Evolutionary conservation across 1,140 invertebrate genomes (phyloP).

Genomic region (Mya arenaria): DNA sequence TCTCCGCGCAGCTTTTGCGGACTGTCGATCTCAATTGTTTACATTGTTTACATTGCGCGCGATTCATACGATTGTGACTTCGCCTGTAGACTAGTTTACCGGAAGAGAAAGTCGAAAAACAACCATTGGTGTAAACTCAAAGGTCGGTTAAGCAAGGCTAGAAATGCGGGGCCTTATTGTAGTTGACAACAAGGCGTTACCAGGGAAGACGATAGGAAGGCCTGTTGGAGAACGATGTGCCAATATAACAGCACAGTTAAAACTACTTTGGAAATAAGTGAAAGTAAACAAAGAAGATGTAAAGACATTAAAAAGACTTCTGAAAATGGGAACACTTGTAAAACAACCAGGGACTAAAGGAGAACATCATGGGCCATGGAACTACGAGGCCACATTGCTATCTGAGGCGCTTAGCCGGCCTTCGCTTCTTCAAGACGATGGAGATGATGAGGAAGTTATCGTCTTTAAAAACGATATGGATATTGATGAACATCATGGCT

Average conservation of each 20-base stretch:
- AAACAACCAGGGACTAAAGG: constrained; percentile 19
- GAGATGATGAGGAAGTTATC: not conserved
- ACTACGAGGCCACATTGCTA: constrained; percentile 1
- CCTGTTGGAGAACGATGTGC: too few species aligned
- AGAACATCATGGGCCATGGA: not conserved
- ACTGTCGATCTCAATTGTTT: constrained; percentile 13
- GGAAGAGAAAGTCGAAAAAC: constrained; percentile 19
- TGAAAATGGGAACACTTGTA: not conserved
- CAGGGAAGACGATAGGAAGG: too few species aligned
- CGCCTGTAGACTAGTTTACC: constrained; percentile 1
- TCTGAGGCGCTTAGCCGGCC: not conserved
- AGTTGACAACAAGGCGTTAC: not conserved
- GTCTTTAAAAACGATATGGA: not conserved
- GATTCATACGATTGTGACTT: not conserved
- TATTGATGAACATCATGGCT: not conserved
- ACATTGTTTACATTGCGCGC: constrained; percentile 20
- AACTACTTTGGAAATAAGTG: not conserved
- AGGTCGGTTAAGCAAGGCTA: constrained; percentile 20
- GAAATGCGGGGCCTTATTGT: constrained; percentile 14
- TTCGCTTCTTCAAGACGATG: not conserved
- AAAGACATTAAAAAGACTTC: not conserved
- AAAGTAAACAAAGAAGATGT: not conserved
- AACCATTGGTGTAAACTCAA: constrained; percentile 3
- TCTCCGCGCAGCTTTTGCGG: constrained; percentile 28
- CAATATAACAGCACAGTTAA: constrained; percentile 2